Base-by-base conservation (phyloP, 2,113 vertebrate species). In the Urocolius indicus region DNA sequence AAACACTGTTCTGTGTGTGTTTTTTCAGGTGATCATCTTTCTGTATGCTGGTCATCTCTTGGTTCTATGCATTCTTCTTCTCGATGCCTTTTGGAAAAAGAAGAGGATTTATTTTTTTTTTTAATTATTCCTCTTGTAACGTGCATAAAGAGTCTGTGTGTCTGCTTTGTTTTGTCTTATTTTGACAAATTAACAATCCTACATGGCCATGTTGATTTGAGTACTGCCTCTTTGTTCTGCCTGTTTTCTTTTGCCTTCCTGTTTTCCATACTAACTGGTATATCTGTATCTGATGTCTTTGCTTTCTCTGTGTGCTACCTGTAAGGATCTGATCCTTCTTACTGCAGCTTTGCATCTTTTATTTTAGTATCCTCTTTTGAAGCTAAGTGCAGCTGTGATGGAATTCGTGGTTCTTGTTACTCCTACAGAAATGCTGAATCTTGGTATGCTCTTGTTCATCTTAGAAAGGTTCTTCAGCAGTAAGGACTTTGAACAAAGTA, bases 121-220 rank as follows among this genome's bases (percentile, higher is more conserved):
- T 49, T 8, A 26, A 16, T 57, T 52, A 29, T 38, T 77, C 16
- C 29, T 46, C 19, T 16, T 67, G 27, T 58, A 75, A 68, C 79
- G 26, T 59, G 23, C 1, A 1, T 41, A 9, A 1, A 3, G 5
- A 11, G 9, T 11, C 7, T 5, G 3, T 20, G 16, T 24, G 19
- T 72, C 18, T 41, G 38, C 45, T 49, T 55, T 82, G 27, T 16
- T 84, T 67, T 62, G 23, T 51, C 16, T 48, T 69, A n/a, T 22
- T 85, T 74, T 84, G 38, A 41, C 57, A 80, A 54, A 74, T 51
- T 27, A 74, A 41, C 23, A 43, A 5, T 67, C 13, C 13, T 58
- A 32, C 16, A 4, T 38, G 20, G 20, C 30, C 12, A 5, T 34
- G 26, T 32, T 48, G 10, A 24, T 76, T 69, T 59, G 45, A 30